Evolutionary conservation across 2,888 invertebrate species (phyloP).

Genomic region (Gryllus longicercus): DNA sequence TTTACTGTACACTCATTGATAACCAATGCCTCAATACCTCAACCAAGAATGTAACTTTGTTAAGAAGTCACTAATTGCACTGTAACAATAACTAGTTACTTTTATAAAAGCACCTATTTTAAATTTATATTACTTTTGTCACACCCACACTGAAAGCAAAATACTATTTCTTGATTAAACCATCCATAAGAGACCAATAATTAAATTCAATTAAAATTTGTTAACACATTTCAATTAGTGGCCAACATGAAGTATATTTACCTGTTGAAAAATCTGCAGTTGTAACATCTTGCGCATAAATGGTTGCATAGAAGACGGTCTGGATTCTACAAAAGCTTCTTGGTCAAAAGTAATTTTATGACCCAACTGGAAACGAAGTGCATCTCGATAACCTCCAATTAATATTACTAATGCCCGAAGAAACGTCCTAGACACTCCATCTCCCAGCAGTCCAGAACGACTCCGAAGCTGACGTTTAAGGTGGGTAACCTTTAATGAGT

Average conservation of each 20-base stretch:
- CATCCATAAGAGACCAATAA: no score
- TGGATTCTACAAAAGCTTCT: slow-evolving; percentile 82
- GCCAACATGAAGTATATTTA: slow-evolving; percentile 42
- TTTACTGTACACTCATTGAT: no score
- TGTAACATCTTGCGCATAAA: slow-evolving; percentile 88
- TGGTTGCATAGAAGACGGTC: slow-evolving; percentile 79
- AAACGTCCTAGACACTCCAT: slow-evolving; percentile 90
- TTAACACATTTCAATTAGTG: no score
- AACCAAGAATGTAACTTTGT: no score
- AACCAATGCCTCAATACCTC: no score
- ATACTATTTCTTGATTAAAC: no score
- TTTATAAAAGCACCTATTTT: no score
- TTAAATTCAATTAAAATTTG: no score
- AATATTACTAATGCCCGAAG: slow-evolving; percentile 85
- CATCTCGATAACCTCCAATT: slow-evolving; percentile 92
- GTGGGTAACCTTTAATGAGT: neutral
- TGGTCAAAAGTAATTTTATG: slow-evolving; percentile 79
- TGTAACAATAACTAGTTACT: no score
- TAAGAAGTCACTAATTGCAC: no score
- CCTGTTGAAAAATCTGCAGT: slow-evolving; percentile 92
- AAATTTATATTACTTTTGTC: no score
- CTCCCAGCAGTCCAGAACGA: slow-evolving; percentile 70
- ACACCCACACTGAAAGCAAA: no score
- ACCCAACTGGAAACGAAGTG: slow-evolving; percentile 70
- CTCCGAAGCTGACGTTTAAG: neutral